Conservation (phyloP, 2,888 invertebrate genomes). For the Allolobophora icterica region DNA sequence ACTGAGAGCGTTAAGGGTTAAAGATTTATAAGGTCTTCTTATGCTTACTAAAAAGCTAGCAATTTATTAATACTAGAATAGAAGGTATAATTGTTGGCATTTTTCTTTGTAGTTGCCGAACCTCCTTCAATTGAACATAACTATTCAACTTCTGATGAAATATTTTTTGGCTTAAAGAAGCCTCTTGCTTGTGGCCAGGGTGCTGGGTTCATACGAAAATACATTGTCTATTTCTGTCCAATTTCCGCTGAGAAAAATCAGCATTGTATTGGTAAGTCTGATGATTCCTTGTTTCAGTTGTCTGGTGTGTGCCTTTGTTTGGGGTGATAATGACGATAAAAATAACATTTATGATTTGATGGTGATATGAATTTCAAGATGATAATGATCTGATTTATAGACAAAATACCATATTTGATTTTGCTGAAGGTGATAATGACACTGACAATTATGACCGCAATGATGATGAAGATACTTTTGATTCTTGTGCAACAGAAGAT, state of each 20-base stretch:
- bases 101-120: background rate
- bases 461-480: background rate
- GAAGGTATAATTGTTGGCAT: background rate
- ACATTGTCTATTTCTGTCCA: conserved; percentile 23
- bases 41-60: background rate
- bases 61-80: background rate
- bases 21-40: background rate
- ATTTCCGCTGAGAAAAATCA: background rate
- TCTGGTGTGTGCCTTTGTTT: background rate
- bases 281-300: background rate
- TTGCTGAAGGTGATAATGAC: background rate
- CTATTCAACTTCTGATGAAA: background rate
- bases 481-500: background rate
- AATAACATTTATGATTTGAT: background rate
- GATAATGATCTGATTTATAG: conserved; percentile 1
- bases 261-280: background rate
- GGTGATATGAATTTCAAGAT: background rate
- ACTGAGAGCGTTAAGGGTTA: background rate
- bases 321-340: background rate
- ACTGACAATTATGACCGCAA: background rate
- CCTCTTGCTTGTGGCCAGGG: background rate
- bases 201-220: background rate
- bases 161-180: background rate
- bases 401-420: background rate
- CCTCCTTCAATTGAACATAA: background rate